Evolutionary conservation across 2,888 invertebrate species (phyloP).

Genomic region (Eulithis testata): DNA sequence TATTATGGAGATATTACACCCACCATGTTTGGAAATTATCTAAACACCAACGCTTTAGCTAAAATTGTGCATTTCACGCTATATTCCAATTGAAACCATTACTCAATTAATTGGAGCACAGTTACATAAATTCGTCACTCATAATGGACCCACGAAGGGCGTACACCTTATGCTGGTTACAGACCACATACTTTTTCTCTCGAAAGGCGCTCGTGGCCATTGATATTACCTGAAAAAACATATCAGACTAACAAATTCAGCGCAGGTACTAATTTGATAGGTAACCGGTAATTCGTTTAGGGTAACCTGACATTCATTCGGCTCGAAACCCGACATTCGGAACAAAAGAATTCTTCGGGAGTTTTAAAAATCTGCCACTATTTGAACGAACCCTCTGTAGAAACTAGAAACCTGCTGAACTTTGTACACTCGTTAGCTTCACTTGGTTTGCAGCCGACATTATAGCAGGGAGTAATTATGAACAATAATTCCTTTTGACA

Average conservation of each 20-base stretch:
- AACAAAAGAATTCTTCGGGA: no score
- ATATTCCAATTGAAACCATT: constrained; percentile 25
- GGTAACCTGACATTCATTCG: no score
- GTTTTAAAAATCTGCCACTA: no score
- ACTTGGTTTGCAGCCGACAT: not conserved
- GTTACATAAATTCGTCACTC: constrained; percentile 18
- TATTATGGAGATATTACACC: not conserved
- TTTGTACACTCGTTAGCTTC: no score
- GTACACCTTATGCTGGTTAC: constrained; percentile 24
- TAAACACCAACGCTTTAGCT: not conserved
- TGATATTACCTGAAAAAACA: no score
- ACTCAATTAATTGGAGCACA: constrained; percentile 30
- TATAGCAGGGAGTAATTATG: constrained; percentile 55
- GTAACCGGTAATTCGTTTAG: no score
- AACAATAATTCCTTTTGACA: constrained; percentile 45
- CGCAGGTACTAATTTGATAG: no score
- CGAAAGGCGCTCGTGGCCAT: no score
- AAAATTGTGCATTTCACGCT: constrained; percentile 1
- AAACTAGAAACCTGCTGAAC: no score
- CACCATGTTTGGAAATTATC: constrained; percentile 5
- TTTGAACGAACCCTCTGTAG: no score
- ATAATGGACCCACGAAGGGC: constrained; percentile 49
- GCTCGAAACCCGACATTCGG: no score
- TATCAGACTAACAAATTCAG: not conserved
- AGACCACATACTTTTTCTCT: no score